Evolutionary conservation across 2,888 invertebrate species (phyloP).

Genomic region (Troilus luridus): DNA sequence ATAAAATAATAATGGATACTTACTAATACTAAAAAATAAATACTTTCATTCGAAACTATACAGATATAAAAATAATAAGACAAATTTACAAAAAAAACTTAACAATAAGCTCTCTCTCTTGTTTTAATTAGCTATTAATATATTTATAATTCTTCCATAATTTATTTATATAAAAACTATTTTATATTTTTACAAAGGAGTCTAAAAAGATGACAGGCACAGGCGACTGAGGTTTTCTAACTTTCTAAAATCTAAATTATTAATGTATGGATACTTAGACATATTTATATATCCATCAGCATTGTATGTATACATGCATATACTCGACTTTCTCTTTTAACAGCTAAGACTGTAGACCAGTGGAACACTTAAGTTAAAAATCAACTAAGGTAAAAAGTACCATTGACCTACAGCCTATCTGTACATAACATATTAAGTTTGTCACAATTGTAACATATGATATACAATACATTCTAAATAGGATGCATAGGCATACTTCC

Average conservation of each 20-base stretch:
- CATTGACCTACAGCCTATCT: not conserved
- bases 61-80: conserved; percentile 39
- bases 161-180: conserved; percentile 47
- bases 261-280: conserved; percentile 22
- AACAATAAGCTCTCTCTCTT: conserved; percentile 50
- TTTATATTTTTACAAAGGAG: conserved; percentile 46
- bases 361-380: not conserved
- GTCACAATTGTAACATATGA: not conserved
- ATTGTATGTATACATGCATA: not conserved
- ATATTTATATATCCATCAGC: conserved; percentile 18
- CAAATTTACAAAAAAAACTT: conserved; percentile 26
- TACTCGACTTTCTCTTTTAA: not conserved
- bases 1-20: conserved; percentile 30
- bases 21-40: conserved; percentile 33
- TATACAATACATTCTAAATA: not conserved
- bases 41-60: conserved; percentile 48
- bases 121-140: conserved; percentile 50
- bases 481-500: not conserved
- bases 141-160: conserved; percentile 39
- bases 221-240: conserved; percentile 48
- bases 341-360: not conserved
- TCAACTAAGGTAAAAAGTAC: not conserved
- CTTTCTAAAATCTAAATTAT: conserved; percentile 42
- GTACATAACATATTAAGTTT: not conserved
- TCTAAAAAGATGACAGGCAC: conserved; percentile 50